Base-by-base conservation (phyloP, 30 jellyfish, hydroid and myxozoan genomes). In the Aurelia sp. region DNA sequence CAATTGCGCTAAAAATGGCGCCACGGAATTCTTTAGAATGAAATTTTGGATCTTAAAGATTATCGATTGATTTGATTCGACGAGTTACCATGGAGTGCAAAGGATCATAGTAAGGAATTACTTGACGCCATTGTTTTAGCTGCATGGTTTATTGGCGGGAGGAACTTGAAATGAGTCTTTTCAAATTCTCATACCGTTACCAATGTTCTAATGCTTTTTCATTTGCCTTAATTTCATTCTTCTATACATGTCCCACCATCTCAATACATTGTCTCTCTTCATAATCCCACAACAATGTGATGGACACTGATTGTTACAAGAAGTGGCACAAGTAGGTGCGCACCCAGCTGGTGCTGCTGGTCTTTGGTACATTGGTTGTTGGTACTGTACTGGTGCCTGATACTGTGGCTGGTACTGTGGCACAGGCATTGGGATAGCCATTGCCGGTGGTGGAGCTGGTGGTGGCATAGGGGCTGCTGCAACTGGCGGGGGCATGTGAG, bases 231-330 rank as follows among this genome's bases (percentile, higher is more conserved):
- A 66, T 40, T 67, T 60, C 93, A 62, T 84, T 13, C 63, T 59
- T 73, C 65, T 74, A 81, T 84, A 84, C 81, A 84, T 62, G 59
- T 84, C 70, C 93, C 93, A 84, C 93, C 93, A 84, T 11, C 88
- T 48, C 50, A 57, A 60, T 40, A 84, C 88, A 59, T 59, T 72
- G 76, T 91, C 88, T 30, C 98, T 94, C 72, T 96, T 87, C 89
- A 88, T 93, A 20, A 92, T 77, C 16, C 96, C 96, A 76, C 98
- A 93, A 66, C 98, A 93, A 17, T 85, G 94, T 47, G 98, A 15
- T 63, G 97, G 97, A 33, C 97, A 89, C 61, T 38, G 66, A 27
- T 52, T 66, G 30, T 85, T 72, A 61, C 97, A 89, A 30, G 60
- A 19, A 3, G 85, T 80, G 69, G 92, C 92, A 62, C 97, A 89